Conservation (phyloP, 2,797 vertebrate species). For the Falco concolor region DNA sequence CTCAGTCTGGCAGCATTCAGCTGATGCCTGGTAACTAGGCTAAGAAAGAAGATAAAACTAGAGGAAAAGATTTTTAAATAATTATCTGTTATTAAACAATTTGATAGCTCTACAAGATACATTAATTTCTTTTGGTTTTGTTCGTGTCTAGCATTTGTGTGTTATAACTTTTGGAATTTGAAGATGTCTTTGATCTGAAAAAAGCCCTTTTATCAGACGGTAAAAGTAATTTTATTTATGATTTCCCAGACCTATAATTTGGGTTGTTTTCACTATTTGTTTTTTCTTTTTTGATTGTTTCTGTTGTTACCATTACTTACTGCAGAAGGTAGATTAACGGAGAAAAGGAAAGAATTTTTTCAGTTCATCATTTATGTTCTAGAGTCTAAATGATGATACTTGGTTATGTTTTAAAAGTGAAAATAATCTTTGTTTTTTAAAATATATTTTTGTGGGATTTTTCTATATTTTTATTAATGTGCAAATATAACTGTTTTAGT, state of each 20-base stretch:
- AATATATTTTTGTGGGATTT: neutral
- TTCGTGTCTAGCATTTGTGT: neutral
- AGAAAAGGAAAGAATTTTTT: neutral
- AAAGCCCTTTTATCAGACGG: fast-evolving
- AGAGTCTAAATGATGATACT: neutral
- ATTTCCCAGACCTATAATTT: neutral
- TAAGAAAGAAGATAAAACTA: neutral
- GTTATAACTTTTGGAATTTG: neutral
- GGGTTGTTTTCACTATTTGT: neutral
- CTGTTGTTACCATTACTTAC: neutral
- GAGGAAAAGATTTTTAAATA: neutral
- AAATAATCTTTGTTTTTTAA: neutral
- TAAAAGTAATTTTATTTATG: neutral
- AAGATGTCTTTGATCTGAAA: neutral
- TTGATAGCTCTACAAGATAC: neutral
- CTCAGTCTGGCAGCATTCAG: neutral
- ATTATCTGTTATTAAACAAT: neutral
- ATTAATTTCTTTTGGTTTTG: neutral
- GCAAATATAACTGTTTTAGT: neutral
- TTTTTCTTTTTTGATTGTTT: neutral
- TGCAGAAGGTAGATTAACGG: neutral
- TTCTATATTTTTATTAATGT: neutral
- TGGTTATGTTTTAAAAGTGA: neutral
- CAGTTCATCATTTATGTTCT: neutral
- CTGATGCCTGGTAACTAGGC: neutral